Conservation (phyloP, 1,140 invertebrate species). For the Panonychus citri region DNA sequence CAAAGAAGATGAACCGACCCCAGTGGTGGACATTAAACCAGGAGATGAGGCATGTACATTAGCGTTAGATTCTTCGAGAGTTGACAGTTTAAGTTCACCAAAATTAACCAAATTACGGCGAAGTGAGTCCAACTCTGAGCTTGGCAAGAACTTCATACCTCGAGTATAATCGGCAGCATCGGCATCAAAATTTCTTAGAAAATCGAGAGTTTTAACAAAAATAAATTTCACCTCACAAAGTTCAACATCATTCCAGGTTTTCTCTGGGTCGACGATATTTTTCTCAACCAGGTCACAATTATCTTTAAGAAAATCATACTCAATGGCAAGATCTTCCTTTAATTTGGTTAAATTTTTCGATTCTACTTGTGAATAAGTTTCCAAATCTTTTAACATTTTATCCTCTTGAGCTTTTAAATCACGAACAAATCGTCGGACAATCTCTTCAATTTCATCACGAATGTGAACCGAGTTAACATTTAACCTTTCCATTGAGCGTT, state of each 20-base stretch:
- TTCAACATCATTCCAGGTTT: slow-evolving; percentile 29
- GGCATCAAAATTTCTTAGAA: slow-evolving; percentile 74
- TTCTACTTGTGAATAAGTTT: slow-evolving; percentile 60
- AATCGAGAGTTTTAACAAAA: slow-evolving; percentile 66
- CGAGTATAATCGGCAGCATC: slow-evolving; percentile 60
- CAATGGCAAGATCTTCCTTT: slow-evolving; percentile 76
- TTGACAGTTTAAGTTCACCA: slow-evolving; percentile 55
- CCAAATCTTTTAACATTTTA: slow-evolving; percentile 60
- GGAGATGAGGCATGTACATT: not conserved
- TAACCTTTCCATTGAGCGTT: slow-evolving; percentile 56
- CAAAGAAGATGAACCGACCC: not conserved
- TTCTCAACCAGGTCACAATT: slow-evolving; percentile 90
- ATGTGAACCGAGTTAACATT: slow-evolving; percentile 62
- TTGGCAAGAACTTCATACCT: slow-evolving; percentile 55
- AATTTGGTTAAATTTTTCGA: slow-evolving; percentile 51
- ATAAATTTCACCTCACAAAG: slow-evolving; percentile 69
- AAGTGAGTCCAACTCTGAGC: slow-evolving; percentile 66
- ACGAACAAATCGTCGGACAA: slow-evolving; percentile 61
- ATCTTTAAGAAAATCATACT: slow-evolving; percentile 71
- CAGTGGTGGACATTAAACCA: not conserved
- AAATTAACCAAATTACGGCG: slow-evolving; percentile 58
- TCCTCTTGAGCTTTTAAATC: slow-evolving; percentile 65
- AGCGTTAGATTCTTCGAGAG: not conserved
- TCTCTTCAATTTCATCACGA: slow-evolving; percentile 73
- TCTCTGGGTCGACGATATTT: slow-evolving; percentile 43